Evolutionary conservation across 2,113 vertebrate genomes (phyloP).

Genomic region (Telmatochromis brachygnathus): DNA sequence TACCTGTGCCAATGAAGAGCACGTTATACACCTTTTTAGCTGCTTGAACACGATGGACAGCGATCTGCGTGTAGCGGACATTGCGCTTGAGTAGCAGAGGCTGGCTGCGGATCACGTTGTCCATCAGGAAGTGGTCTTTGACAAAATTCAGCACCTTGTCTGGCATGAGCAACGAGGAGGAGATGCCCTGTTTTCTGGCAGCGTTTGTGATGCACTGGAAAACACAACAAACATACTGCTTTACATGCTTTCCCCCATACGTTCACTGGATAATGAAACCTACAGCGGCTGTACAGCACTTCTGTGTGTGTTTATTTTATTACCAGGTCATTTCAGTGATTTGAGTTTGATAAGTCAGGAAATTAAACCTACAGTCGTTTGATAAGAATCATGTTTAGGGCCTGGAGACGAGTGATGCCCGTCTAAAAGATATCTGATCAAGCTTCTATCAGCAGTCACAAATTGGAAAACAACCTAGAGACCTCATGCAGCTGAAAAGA

Average conservation of each 20-base stretch:
- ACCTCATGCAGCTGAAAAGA: background rate
- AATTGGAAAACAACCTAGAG: background rate
- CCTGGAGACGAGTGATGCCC: background rate
- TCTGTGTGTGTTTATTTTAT: background rate
- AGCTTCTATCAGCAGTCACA: background rate
- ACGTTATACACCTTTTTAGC: conserved; percentile 73
- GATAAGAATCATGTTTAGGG: background rate
- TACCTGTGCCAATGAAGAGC: conserved; percentile 91
- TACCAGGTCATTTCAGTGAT: background rate
- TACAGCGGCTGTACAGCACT: background rate
- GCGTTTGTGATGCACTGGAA: conserved; percentile 84
- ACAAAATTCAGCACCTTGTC: conserved; percentile 95
- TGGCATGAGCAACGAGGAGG: conserved; percentile 87
- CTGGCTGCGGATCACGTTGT: conserved; percentile 81
- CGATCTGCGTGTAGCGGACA: conserved; percentile 82
- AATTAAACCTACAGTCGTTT: conserved; percentile 1
- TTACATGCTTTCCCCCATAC: background rate
- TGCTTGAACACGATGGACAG: conserved; percentile 71
- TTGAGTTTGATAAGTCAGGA: background rate
- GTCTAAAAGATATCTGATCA: background rate
- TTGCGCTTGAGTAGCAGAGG: conserved; percentile 81
- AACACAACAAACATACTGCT: background rate
- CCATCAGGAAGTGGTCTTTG: conserved; percentile 98
- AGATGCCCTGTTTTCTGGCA: conserved; percentile 77
- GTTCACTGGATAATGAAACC: background rate